Percentiles rank a stretch among this genome's conserved stretches.
These are phyloP conservation scores for Asarcornis scutulata DNA, from an alignment of 2,113 vertebrate genomes.

Conservation along the genomic window DNA sequence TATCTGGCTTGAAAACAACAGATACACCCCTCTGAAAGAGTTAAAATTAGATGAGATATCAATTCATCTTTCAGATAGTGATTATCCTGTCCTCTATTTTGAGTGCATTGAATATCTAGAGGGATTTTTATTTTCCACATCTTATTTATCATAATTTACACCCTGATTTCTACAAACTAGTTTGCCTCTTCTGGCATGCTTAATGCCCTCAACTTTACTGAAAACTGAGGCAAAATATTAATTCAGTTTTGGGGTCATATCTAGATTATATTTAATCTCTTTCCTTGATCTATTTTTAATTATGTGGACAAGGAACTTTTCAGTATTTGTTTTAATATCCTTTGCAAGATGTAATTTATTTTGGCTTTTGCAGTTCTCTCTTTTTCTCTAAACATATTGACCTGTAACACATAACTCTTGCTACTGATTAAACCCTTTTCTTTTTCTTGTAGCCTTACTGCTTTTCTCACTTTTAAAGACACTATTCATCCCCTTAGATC, in stretches of 20 bases:
- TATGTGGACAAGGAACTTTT: conserved; percentile 36
- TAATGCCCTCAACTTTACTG: background rate
- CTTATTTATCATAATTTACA: background rate
- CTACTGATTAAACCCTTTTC: background rate
- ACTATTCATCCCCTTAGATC: background rate
- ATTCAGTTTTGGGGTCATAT: conserved; percentile 2
- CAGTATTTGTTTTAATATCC: conserved; percentile 54
- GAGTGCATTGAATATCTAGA: background rate
- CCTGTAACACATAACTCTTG: conserved; percentile 7
- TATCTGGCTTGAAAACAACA: background rate
- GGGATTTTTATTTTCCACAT: background rate
- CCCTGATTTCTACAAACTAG: background rate
- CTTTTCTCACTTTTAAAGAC: conserved; percentile 20
- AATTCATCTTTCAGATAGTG: background rate
- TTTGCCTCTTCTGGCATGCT: background rate
- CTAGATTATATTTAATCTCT: conserved; percentile 29
- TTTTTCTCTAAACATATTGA: conserved; percentile 40
- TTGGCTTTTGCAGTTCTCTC: conserved; percentile 31
- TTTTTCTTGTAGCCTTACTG: background rate
- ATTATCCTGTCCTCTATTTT: background rate
- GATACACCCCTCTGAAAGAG: background rate
- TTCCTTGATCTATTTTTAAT: conserved; percentile 61
- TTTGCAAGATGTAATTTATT: conserved; percentile 51
- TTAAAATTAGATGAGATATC: background rate
- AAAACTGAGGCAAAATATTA: conserved; percentile 27